These are phyloP conservation scores for Isaurus tuberculatus DNA, from an alignment of 92 coral and sea anemone genomes.

Conservation along the genomic window DNA sequence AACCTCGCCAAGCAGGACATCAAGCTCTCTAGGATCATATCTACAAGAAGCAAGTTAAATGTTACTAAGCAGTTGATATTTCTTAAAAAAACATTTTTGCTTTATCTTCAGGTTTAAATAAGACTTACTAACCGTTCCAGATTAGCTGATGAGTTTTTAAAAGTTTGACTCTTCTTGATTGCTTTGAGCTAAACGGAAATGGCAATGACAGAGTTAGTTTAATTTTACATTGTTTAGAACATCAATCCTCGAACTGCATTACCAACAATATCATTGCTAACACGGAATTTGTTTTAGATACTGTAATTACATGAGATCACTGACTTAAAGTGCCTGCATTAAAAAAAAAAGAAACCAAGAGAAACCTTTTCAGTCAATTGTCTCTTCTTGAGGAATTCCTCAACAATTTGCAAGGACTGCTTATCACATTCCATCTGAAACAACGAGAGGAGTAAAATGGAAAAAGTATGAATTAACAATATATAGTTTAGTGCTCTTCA, in stretches of 20 bases:
- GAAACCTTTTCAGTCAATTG: constrained; percentile 87
- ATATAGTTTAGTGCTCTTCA: background rate
- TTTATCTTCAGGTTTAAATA: background rate
- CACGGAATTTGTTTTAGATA: too few species aligned
- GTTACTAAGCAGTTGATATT: background rate
- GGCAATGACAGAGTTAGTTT: background rate
- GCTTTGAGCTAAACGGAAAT: constrained; percentile 70
- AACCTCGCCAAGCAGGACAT: constrained; percentile 85
- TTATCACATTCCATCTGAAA: constrained; percentile 92
- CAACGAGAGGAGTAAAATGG: background rate
- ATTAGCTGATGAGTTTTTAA: constrained; percentile 72
- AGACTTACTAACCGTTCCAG: constrained; percentile 75
- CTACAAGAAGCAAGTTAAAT: too few species aligned
- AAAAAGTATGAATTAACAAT: background rate
- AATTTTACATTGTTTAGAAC: too few species aligned
- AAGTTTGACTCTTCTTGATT: constrained; percentile 74
- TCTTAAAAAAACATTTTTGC: background rate
- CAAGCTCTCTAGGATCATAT: constrained; percentile 95
- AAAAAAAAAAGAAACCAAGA: too few species aligned
- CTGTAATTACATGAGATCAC: background rate
- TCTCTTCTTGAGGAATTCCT: constrained; percentile 88
- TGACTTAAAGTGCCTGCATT: background rate
- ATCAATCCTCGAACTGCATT: too few species aligned
- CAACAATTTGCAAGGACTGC: constrained; percentile 83
- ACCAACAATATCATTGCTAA: too few species aligned